These are phyloP conservation scores for Sinonovacula constricta DNA, from an alignment of 1,140 invertebrate genomes.

Conservation along the genomic window DNA sequence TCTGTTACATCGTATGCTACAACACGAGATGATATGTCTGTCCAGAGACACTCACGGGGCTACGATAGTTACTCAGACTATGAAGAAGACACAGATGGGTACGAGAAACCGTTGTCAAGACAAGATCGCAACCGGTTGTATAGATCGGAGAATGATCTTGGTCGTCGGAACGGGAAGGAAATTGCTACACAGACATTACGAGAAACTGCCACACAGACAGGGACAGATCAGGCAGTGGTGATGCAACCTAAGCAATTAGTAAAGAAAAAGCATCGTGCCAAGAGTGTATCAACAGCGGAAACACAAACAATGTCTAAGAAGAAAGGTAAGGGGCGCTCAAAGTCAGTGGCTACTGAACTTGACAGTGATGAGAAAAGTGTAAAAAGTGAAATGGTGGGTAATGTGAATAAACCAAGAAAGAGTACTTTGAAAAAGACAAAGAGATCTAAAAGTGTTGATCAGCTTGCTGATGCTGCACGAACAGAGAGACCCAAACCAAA, in stretches of 20 bases:
- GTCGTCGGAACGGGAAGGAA: slow-evolving; percentile 47
- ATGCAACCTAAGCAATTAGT: slow-evolving; percentile 57
- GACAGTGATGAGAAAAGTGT: slow-evolving; percentile 11
- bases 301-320: slow-evolving; percentile 60
- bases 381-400: slow-evolving; percentile 19
- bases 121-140: slow-evolving; percentile 58
- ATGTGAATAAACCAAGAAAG: slow-evolving; percentile 11
- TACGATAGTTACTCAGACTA: slow-evolving; percentile 51
- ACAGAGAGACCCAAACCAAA: slow-evolving; percentile 65
- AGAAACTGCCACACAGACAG: slow-evolving; percentile 70
- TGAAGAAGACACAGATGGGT: slow-evolving; percentile 60
- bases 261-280: slow-evolving; percentile 55
- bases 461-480: neutral
- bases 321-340: slow-evolving; percentile 39
- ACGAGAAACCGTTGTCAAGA: slow-evolving; percentile 56
- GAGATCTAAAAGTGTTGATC: slow-evolving; percentile 26
- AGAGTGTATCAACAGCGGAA: slow-evolving; percentile 59
- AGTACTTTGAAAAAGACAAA: slow-evolving; percentile 20
- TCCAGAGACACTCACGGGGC: slow-evolving; percentile 38
- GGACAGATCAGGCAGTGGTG: slow-evolving; percentile 52
- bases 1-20: slow-evolving; percentile 59
- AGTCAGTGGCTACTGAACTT: slow-evolving; percentile 35
- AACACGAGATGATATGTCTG: slow-evolving; percentile 68
- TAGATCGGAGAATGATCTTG: slow-evolving; percentile 66
- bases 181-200: slow-evolving; percentile 66